Evolutionary conservation across 2,113 vertebrate species (phyloP), one percentile per base, ranked within the genome.

Genomic region (Phaethon lepturus): DNA sequence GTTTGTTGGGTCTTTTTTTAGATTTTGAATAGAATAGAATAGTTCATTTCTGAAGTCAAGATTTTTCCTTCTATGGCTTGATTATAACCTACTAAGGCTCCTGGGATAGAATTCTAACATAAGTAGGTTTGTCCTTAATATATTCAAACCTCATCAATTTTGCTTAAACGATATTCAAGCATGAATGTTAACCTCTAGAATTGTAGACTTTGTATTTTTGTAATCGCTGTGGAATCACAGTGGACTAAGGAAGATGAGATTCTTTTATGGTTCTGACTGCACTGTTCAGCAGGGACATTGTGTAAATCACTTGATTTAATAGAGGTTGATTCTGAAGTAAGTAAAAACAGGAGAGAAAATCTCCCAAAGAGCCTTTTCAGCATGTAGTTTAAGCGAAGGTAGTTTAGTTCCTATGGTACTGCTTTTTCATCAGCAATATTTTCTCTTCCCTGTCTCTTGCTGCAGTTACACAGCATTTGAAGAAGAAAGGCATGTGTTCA

Each of bases 71-170:
- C 95, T 56, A 66, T 31, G 19, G 12, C 76, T 95, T 95, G 62
- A 95, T 95, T 78, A 86, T 64, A 93, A 40, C 13, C 55, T 33
- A 11, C 47, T 72, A 82, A 80, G 47, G 14, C 81, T 93, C 40
- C 45, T 89, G 74, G 66, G 88, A 83, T 44, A 91, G 29, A 60
- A 63, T 86, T 72, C 85, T 79, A 75, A 62, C 50, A 35, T 64
- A 77, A 71, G 5, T 73, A 74, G 17, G 26, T 83, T 96, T 97
- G 95, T 92, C 24, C 44, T 90, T 94, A 93, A 95, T 96, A 79
- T 64, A 95, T 83, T 96, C 78, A 86, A 86, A 96, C 66, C n/a
- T 97, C 53, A 62, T 94, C 60, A 90, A 22, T 97, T 97, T 94
- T 96, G 26, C 81, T 95, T 64, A 96, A 96, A 81, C 17, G 26